Percentiles rank a stretch among this genome's conserved stretches.
These are phyloP conservation scores for Onychostruthus taczanowskii DNA, from an alignment of 2,113 vertebrate genomes.

Conservation along the genomic window DNA sequence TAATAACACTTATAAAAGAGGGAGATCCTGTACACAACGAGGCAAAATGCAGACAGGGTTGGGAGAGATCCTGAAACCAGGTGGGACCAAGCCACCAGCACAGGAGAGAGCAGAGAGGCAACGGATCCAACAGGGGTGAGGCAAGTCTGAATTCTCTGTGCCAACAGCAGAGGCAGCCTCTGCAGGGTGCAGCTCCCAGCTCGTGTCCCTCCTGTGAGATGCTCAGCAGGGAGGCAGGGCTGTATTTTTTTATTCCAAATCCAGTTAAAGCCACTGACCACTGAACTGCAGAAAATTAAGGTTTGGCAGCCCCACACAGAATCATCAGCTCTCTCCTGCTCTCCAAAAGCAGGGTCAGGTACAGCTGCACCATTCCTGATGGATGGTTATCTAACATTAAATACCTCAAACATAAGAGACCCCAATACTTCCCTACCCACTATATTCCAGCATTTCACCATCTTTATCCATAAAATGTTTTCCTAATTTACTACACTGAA, in stretches of 20 bases:
- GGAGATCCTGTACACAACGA: background rate
- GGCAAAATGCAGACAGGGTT: background rate
- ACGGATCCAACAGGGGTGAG: fast-evolving
- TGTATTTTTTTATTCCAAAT: background rate
- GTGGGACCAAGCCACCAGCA: background rate
- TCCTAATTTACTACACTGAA: background rate
- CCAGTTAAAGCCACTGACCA: background rate
- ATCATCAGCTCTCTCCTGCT: background rate
- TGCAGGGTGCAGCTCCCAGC: background rate
- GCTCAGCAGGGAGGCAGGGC: background rate
- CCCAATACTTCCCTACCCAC: background rate
- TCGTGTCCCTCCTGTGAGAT: no score
- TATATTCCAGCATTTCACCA: background rate
- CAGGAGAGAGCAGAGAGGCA: background rate
- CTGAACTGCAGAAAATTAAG: background rate
- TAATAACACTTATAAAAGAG: background rate
- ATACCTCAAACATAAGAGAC: background rate
- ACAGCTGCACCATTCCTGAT: background rate
- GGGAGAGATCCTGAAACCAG: background rate
- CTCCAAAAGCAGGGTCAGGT: background rate
- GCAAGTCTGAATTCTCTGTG: background rate
- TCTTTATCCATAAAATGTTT: background rate
- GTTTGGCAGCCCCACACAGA: background rate
- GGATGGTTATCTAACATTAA: background rate
- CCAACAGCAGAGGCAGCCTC: background rate